Evolutionary conservation across 2,797 vertebrate genomes (phyloP), one percentile per base, ranked within the genome.

Genomic region (Rhadinocentrus ornatus): DNA sequence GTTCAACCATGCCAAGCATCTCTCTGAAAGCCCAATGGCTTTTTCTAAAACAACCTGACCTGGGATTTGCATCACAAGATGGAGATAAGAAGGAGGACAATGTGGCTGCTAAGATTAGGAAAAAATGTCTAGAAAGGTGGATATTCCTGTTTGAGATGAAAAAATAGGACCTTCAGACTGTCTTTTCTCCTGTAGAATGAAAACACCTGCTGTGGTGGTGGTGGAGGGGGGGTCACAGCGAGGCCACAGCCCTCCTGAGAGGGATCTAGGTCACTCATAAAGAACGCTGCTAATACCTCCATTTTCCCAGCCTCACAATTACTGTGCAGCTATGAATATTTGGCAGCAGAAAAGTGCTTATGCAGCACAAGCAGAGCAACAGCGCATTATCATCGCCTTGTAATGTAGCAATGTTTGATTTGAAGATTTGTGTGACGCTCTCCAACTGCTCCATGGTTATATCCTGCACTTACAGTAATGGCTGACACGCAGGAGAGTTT

Each of bases 391-490:
- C 71, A n/a, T 56, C 62, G 9, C 20, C 77, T 71, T 44, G 73
- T 84, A 70, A 83, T 76, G 81, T 46, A 18, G 77, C 80, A 18
- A 11, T 67, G 87, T 90, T 89, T 86, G 87, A 91, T 88, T 89
- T 82, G 78, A 85, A 80, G 86, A 83, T 82, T 69, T 73, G 81
- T 80, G 86, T 50, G 66, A 44, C 60, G 48, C 80, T 75, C 74
- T 73, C 79, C 75, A 57, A 62, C 83, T n/a, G 70, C 80, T 81
- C 62, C 13, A 0, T 6, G 34, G 69, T 84, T 79, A 65, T 63
- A 70, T 65, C 27, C 69, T 67, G 57, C 85, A 81, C 86, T 89
- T 82, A 88, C 81, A 71, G 82, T 88, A 87, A 88, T 86, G 87
- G 86, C 87, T 67, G 86, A 84, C 82, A 84, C 76, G 64, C 78